These are phyloP conservation scores for Cancer borealis DNA, from an alignment of 2,888 invertebrate genomes.

Conservation along the genomic window DNA sequence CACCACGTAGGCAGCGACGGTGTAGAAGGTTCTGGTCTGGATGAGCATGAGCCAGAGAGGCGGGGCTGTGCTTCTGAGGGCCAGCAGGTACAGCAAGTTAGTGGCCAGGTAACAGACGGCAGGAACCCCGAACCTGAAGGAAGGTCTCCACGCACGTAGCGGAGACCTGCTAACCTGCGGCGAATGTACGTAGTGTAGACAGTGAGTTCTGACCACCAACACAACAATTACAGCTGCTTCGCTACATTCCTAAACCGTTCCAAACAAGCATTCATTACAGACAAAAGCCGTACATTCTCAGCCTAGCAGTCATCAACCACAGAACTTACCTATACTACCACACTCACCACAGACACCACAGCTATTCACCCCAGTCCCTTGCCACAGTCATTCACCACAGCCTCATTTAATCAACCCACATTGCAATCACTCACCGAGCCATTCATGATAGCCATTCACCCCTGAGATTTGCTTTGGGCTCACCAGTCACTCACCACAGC, in stretches of 20 bases:
- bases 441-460: background rate
- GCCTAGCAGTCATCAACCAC: background rate
- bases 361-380: background rate
- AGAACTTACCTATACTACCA: background rate
- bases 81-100: conserved; percentile 68
- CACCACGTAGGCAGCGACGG: conserved; percentile 63
- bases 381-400: background rate
- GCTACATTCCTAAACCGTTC: background rate
- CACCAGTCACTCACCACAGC: conserved; percentile 54
- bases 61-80: conserved; percentile 60
- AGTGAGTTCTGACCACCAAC: background rate
- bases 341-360: background rate
- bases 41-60: conserved; percentile 72
- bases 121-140: conserved; percentile 62
- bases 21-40: conserved; percentile 69
- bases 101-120: conserved; percentile 71
- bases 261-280: background rate
- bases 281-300: background rate
- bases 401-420: background rate
- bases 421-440: background rate
- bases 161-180: background rate
- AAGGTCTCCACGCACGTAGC: conserved; percentile 46
- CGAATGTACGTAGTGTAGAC: background rate
- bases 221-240: no score
- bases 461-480: background rate